Evolutionary conservation across 2,797 vertebrate species (phyloP), one percentile per base, ranked within the genome.

Genomic region (Orientallactaga sibirica): DNA sequence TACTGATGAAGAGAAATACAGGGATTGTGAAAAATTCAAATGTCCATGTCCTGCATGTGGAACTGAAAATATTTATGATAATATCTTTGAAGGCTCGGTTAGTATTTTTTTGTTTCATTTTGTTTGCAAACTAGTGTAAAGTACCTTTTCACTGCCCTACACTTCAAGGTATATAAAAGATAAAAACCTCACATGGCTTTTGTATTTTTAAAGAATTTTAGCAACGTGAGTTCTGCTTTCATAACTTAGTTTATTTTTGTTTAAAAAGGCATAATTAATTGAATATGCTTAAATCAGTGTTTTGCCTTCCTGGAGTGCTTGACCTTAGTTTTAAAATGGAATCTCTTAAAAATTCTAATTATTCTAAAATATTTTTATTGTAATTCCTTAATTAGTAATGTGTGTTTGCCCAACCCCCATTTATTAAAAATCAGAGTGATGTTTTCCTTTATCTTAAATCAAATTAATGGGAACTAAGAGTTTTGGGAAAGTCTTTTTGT

Each of bases 1-100:
- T 96, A 99, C 99, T 0, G 99, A 99, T 74, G 99, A 99, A 96
- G 99, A 99, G 97, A 99, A 99, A 84, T 99, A 99, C 92, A 99
- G 98, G 88, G 99, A 99, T 96, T 99, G 99, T 62, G 99, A 99
- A 97, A 98, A 98, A 96, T 99, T 99, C 98, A 99, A 98, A 84
- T 99, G 99, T 98, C 95, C 98, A 96, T 99, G 99, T 96, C 99
- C 99, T 15, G 98, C 98, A 58, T 99, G 99, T 1, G 98, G 98
- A 97, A 99, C 98, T 0, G 99, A 99, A 96, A 99, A 99, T 98
- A 98, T 99, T 98, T 99, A 99, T 89, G 99, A 99, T 98, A 98
- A 96, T 90, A 99, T 99, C 96, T 99, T 99, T 94, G 98, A 99
- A 97, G 98, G 99, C 98, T 98, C 98, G 98, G 99, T 99, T 97